These are phyloP conservation scores for Hirundichthys speculiger DNA, from an alignment of 2,113 vertebrate genomes.

Conservation along the genomic window DNA sequence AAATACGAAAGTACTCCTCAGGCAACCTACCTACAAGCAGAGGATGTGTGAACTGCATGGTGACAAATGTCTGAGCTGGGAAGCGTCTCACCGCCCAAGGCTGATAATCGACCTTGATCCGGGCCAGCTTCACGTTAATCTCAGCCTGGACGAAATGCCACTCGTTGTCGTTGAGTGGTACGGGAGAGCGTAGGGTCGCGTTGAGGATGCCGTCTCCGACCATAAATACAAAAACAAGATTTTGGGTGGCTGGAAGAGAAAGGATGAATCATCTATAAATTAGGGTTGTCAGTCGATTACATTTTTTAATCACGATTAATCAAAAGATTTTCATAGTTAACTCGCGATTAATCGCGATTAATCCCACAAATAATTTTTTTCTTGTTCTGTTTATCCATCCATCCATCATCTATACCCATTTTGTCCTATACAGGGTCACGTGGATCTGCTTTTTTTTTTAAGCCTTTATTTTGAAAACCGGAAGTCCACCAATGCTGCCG, in stretches of 20 bases:
- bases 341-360: too few relatives aligned
- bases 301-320: too few relatives aligned
- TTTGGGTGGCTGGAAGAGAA: slow-evolving; percentile 82
- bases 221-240: slow-evolving; percentile 89
- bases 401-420: too few relatives aligned
- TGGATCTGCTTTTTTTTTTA: too few relatives aligned
- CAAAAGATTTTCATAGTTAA: too few relatives aligned
- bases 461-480: too few relatives aligned
- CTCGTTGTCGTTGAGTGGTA: slow-evolving; percentile 90
- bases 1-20: background rate
- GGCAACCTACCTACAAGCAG: slow-evolving; percentile 88
- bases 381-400: too few relatives aligned
- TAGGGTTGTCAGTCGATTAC: too few relatives aligned
- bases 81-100: slow-evolving; percentile 88
- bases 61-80: slow-evolving; percentile 91
- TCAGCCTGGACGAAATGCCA: slow-evolving; percentile 97
- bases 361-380: too few relatives aligned
- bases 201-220: slow-evolving; percentile 95
- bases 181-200: slow-evolving; percentile 82
- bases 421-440: too few relatives aligned
- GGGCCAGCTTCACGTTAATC: slow-evolving; percentile 92
- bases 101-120: slow-evolving; percentile 93
- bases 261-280: background rate
- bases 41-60: slow-evolving; percentile 88
- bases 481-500: too few relatives aligned